Evolutionary conservation across 1,140 invertebrate species (phyloP).

Genomic region (Melanaphis sacchari): DNA sequence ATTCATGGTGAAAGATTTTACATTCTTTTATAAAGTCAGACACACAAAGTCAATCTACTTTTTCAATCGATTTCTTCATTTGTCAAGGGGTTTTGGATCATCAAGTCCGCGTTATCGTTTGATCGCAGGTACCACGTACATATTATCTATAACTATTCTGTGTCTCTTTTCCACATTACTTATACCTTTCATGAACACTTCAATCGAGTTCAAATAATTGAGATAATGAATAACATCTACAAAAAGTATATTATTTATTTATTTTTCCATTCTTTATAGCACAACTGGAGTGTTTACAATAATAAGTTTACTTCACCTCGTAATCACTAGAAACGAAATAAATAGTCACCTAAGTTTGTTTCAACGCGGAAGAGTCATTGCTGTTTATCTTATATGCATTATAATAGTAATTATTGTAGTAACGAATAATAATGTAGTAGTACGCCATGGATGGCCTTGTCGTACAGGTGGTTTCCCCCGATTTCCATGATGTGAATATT

Average conservation of each 20-base stretch:
- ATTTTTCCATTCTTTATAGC: no score
- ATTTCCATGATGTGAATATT: slow-evolving; percentile 33
- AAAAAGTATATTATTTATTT: not conserved
- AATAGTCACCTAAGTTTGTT: not conserved
- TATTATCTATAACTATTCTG: not conserved
- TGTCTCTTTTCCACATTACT: not conserved
- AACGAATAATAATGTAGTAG: not conserved
- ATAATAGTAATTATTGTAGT: not conserved
- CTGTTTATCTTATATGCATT: not conserved
- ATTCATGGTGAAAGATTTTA: not conserved
- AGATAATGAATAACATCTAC: not conserved
- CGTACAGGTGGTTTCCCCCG: slow-evolving; percentile 32
- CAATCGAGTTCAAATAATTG: not conserved
- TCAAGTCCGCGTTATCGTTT: not conserved
- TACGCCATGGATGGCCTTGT: not conserved
- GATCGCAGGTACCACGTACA: not conserved
- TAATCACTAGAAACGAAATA: not conserved
- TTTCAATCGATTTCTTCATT: slow-evolving; percentile 2
- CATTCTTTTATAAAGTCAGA: not conserved
- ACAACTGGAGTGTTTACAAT: not conserved
- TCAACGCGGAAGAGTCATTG: not conserved
- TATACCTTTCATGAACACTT: not conserved
- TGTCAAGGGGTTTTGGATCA: not conserved
- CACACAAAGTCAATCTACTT: not conserved
- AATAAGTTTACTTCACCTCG: not conserved